Percentiles rank a stretch among this genome's conserved stretches.
These are phyloP conservation scores for Numenius arquata DNA, from an alignment of 2,113 vertebrate species.

Conservation along the genomic window DNA sequence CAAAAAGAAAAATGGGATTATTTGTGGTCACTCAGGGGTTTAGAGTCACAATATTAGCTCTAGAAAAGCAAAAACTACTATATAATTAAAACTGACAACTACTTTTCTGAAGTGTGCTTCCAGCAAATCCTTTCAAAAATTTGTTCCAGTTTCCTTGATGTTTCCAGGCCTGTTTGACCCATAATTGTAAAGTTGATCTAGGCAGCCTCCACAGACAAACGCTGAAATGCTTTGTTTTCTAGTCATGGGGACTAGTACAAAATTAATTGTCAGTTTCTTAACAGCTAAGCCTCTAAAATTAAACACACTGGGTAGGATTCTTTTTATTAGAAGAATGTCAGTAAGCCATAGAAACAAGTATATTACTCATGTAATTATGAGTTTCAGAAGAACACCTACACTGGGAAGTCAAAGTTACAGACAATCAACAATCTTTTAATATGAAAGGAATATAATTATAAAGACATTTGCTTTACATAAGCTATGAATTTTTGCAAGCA, in stretches of 20 bases:
- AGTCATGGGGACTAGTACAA: background rate
- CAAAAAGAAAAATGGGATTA: background rate
- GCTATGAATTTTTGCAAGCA: background rate
- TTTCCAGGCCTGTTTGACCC: background rate
- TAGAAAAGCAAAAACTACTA: background rate
- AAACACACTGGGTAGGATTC: background rate
- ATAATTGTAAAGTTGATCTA: background rate
- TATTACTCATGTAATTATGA: background rate
- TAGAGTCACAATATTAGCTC: background rate
- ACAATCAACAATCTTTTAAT: background rate
- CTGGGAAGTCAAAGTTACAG: background rate
- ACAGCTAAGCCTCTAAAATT: conserved; percentile 23
- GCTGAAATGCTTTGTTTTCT: background rate
- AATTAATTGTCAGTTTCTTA: conserved; percentile 26
- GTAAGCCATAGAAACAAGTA: background rate
- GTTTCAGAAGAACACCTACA: background rate
- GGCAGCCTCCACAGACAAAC: background rate
- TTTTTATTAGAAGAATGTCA: background rate
- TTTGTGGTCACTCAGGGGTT: background rate
- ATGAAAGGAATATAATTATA: background rate
- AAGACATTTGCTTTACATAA: background rate
- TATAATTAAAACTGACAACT: background rate
- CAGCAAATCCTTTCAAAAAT: background rate
- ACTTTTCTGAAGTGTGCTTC: background rate
- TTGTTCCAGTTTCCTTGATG: background rate